These are phyloP conservation scores for Odontophorus gujanensis DNA, from an alignment of 2,113 vertebrate genomes.

Conservation along the genomic window DNA sequence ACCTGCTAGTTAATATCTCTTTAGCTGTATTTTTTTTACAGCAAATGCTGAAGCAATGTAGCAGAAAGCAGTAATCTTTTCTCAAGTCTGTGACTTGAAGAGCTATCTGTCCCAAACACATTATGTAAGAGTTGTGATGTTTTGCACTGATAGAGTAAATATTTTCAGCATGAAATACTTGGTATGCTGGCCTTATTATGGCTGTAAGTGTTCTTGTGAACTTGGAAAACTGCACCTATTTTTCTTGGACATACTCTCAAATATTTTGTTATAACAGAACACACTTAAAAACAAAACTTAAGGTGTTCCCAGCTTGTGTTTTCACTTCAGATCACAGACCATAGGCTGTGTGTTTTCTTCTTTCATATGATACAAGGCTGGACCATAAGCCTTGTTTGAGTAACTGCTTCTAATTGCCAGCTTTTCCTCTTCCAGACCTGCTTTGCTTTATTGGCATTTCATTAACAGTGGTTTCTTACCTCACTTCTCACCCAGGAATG, in stretches of 20 bases:
- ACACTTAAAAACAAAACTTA: neutral
- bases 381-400: neutral
- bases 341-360: neutral
- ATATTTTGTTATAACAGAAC: neutral
- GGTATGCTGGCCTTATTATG: neutral
- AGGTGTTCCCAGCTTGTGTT: neutral
- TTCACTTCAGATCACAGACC: neutral
- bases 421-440: neutral
- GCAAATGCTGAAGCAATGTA: neutral
- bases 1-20: neutral
- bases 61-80: fast-evolving
- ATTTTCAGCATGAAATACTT: neutral
- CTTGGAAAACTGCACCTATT: neutral
- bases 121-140: neutral
- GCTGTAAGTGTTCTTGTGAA: neutral
- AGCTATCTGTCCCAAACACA: neutral
- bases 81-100: neutral
- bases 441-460: neutral
- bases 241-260: neutral
- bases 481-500: neutral
- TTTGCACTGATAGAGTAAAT: neutral
- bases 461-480: neutral
- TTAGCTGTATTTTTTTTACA: neutral
- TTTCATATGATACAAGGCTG: neutral
- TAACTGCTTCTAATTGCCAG: neutral